These are phyloP conservation scores for Zosterops japonicus DNA, from an alignment of 2,113 vertebrate genomes.

Conservation along the genomic window DNA sequence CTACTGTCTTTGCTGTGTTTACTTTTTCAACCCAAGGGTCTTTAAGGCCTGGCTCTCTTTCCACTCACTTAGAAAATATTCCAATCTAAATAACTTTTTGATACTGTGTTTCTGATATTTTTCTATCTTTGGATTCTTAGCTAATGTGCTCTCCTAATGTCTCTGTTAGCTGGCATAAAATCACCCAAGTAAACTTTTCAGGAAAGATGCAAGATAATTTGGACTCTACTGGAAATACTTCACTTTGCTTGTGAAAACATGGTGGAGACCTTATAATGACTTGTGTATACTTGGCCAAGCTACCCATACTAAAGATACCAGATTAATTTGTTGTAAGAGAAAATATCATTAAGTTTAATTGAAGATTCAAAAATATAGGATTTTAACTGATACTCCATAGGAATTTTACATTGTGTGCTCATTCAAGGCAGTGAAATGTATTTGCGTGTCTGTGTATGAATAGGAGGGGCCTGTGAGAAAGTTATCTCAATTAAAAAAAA, in stretches of 20 bases:
- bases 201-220: not conserved
- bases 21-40: not conserved
- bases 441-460: not conserved
- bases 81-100: not conserved
- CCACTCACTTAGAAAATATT: not conserved
- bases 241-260: not conserved
- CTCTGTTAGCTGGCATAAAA: not conserved
- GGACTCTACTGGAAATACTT: not conserved
- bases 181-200: not conserved
- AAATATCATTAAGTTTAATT: not conserved
- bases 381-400: not conserved
- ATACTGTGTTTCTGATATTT: not conserved
- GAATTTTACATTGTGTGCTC: not conserved
- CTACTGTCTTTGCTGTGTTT: not conserved
- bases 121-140: not conserved
- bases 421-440: not conserved
- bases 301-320: not conserved
- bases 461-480: not conserved
- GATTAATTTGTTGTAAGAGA: not conserved
- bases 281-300: not conserved
- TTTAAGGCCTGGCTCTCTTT: not conserved
- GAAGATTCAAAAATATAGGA: not conserved
- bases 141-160: not conserved
- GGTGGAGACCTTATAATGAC: not conserved
- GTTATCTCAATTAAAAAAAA: not conserved